A percentile compares a stretch with the other conserved stretches of the same genome.
Evolutionary conservation across 64 coral and sea anemone genomes (phyloP).

Genomic region (Porites lutea): DNA sequence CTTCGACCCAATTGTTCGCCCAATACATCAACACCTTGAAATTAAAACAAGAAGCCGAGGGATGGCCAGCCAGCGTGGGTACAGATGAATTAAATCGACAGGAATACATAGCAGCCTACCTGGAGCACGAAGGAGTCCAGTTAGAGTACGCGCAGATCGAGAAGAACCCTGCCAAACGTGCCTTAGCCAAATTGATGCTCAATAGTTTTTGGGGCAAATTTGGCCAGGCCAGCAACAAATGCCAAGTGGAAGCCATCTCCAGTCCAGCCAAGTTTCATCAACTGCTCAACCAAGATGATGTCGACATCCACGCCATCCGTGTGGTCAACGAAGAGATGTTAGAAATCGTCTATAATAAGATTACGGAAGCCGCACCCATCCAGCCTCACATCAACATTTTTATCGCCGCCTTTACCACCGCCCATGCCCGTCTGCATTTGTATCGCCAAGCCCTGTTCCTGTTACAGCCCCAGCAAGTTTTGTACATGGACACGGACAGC

Average conservation of each 20-base stretch:
- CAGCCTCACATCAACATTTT: slow-evolving; percentile 25
- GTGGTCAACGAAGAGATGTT: neutral
- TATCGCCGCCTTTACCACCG: slow-evolving; percentile 51
- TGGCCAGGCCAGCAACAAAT: neutral
- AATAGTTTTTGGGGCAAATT: slow-evolving; percentile 40
- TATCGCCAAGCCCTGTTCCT: neutral
- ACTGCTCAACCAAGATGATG: slow-evolving; percentile 17
- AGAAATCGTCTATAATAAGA: neutral
- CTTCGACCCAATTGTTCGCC: too few species aligned
- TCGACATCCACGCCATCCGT: neutral
- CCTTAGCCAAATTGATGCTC: neutral
- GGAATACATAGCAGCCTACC: neutral
- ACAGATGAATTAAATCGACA: neutral
- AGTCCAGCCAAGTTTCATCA: neutral
- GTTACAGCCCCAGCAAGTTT: neutral
- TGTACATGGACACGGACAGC: neutral
- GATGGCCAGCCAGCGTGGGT: neutral
- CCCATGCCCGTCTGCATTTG: slow-evolving; percentile 41
- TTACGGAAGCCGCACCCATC: neutral
- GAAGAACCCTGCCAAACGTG: neutral
- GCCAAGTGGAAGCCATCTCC: neutral
- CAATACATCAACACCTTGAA: slow-evolving; percentile 48
- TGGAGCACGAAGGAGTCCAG: neutral
- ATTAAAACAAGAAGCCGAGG: slow-evolving; percentile 15
- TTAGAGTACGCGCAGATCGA: neutral